Evolutionary conservation across 2,888 invertebrate genomes (phyloP).

Genomic region (Erannis defoliaria): DNA sequence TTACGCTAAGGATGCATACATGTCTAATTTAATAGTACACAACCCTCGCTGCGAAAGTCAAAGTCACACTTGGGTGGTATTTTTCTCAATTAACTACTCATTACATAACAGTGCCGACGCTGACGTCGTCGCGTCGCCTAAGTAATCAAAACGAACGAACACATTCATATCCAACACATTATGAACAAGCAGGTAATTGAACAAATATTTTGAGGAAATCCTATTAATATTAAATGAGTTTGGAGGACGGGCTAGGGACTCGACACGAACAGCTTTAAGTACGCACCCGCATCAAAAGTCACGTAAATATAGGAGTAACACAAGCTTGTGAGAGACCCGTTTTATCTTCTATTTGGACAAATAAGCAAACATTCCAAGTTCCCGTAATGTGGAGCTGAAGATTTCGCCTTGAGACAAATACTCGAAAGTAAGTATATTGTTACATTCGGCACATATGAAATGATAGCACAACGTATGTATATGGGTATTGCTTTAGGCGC

Average conservation of each 20-base stretch:
- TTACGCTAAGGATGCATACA: too few relatives aligned
- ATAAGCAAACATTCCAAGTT: slow-evolving; percentile 47
- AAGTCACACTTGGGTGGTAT: too few relatives aligned
- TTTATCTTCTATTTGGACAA: slow-evolving; percentile 48
- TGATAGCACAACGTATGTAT: slow-evolving; percentile 29
- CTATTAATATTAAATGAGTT: slow-evolving; percentile 52
- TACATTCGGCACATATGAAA: slow-evolving; percentile 34
- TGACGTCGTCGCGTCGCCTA: background rate
- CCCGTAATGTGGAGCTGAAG: slow-evolving; percentile 39
- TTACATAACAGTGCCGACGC: background rate
- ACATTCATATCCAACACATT: slow-evolving; percentile 18
- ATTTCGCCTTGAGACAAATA: slow-evolving; percentile 39
- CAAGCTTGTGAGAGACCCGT: slow-evolving; percentile 45
- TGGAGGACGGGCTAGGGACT: slow-evolving; percentile 40
- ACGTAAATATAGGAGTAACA: slow-evolving; percentile 55
- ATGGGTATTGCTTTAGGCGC: slow-evolving; percentile 21
- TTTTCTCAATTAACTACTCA: too few relatives aligned
- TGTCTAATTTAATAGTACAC: too few relatives aligned
- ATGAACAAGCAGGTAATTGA: slow-evolving; percentile 43
- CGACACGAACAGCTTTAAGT: slow-evolving; percentile 46
- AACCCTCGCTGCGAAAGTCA: too few relatives aligned
- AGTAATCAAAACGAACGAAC: slow-evolving; percentile 17
- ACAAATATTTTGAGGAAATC: slow-evolving; percentile 51
- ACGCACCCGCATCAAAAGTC: slow-evolving; percentile 53
- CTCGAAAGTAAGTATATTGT: slow-evolving; percentile 36